Base-by-base conservation (phyloP, 2,888 invertebrate species). In the Folsomia manolachei region DNA sequence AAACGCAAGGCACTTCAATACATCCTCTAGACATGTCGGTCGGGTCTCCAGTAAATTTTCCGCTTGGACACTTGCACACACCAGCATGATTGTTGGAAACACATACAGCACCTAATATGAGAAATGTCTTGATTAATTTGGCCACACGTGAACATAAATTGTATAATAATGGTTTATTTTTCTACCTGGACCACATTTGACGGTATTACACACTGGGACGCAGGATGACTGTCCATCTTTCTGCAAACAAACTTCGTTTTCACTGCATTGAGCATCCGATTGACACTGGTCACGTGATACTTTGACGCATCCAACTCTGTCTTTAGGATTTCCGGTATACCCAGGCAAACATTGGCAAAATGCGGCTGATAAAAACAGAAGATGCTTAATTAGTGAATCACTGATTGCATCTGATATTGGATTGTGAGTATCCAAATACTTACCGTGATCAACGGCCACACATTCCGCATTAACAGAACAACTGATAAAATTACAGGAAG, bases 41-140 rank as follows among this genome's bases (percentile, higher is more conserved):
- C 0, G 95, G 93, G 85, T 95, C 91, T 1, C 95, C 95, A 11
- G 92, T 90, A 83, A 89, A 95, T 0, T 91, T 89, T 69, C 75
- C 75, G 14, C 72, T 70, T 21, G 94, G 94, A 82, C 95, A 95
- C 81, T 93, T 92, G 82, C 95, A 95, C 83, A 92, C 91, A 0
- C 93, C 91, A 18, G 90, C 90, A 83, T 95, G 95, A 82, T 95
- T 95, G 81, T 94, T 93, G 1, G 93, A 92, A 9, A 94, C 88
- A 82, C 95, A 95, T 56, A 56, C 56, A 19, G 56, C 56, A 21
- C 56, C 56, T 56, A 19, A 19, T 56, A 14, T 56, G 7, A 11
- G 51, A 14, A 56, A 56, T 39, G 4, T 39, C 14, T 39, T 39
- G 14, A 39, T 9, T 39, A 39, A 39, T 39, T 39, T 39, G 4